phyloP scores from a whole-genome alignment of 2,113 vertebrate species.

The Scomber scombrus region DNA sequence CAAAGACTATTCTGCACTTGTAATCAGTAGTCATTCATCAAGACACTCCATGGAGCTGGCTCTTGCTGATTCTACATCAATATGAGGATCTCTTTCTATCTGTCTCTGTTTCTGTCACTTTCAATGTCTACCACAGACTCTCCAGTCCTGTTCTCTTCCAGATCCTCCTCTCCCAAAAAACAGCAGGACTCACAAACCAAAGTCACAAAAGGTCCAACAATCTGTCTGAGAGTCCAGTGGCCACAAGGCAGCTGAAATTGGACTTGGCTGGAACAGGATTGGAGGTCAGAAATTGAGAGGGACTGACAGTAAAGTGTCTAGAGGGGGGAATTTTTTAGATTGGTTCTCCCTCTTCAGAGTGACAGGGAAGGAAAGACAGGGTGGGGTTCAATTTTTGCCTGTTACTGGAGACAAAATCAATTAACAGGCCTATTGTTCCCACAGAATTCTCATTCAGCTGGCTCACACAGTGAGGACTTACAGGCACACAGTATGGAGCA shows the following conservation, averaged over 20 bases:
- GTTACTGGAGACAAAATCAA: slow-evolving; percentile 72
- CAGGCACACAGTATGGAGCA: slow-evolving; percentile 1
- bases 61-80: slow-evolving; percentile 4
- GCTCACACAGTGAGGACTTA: slow-evolving; percentile 16
- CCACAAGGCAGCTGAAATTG: slow-evolving; percentile 77
- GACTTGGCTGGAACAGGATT: slow-evolving; percentile 59
- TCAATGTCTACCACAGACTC: not conserved
- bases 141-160: not conserved
- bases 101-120: not conserved
- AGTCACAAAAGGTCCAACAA: slow-evolving; percentile 58
- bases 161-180: slow-evolving; percentile 30
- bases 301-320: slow-evolving; percentile 70
- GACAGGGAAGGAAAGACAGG: slow-evolving; percentile 30
- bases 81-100: not conserved
- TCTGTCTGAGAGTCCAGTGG: slow-evolving; percentile 65
- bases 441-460: slow-evolving; percentile 37
- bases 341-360: slow-evolving; percentile 54
- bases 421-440: slow-evolving; percentile 60
- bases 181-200: slow-evolving; percentile 34
- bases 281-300: slow-evolving; percentile 71
- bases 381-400: slow-evolving; percentile 47
- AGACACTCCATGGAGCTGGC: not conserved
- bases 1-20: not conserved
- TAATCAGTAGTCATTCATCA: not conserved
- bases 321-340: slow-evolving; percentile 66